Evolutionary conservation across 2,888 invertebrate genomes (phyloP).

Genomic region (Muschampia plurimacula): DNA sequence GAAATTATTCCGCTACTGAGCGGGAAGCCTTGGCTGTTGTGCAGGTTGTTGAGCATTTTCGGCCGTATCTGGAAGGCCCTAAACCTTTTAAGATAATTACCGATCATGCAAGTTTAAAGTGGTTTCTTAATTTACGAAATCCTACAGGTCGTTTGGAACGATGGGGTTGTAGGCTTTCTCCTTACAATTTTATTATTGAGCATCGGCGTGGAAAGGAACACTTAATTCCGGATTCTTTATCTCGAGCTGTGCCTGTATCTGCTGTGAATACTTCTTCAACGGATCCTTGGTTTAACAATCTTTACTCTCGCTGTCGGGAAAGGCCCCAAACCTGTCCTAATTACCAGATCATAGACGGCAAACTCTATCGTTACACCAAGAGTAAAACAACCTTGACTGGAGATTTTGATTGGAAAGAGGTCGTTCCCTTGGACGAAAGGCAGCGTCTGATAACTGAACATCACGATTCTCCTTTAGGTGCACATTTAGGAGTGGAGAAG

Average conservation of each 20-base stretch:
- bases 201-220: slow-evolving; percentile 15
- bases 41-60: slow-evolving; percentile 8
- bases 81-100: slow-evolving; percentile 11
- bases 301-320: not conserved
- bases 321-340: slow-evolving; percentile 17
- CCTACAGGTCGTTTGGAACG: slow-evolving; percentile 7
- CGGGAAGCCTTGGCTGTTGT: slow-evolving; percentile 12
- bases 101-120: slow-evolving; percentile 12
- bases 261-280: not conserved
- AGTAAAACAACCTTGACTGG: not conserved
- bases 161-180: slow-evolving; percentile 12
- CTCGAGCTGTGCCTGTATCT: not conserved
- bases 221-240: slow-evolving; percentile 1
- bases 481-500: slow-evolving; percentile 7
- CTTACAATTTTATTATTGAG: not conserved
- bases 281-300: slow-evolving; percentile 3
- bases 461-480: slow-evolving; percentile 3
- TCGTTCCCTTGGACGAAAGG: not conserved
- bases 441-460: not conserved
- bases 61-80: not conserved
- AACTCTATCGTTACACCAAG: slow-evolving; percentile 14
- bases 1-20: slow-evolving; percentile 7
- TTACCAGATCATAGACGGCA: not conserved
- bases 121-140: slow-evolving; percentile 10
- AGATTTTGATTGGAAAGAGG: slow-evolving; percentile 25